A percentile compares a stretch with the other conserved stretches of the same genome.
phyloP scores from a whole-genome alignment of 2,888 invertebrate species.

The Toxonevra muliebris region DNA sequence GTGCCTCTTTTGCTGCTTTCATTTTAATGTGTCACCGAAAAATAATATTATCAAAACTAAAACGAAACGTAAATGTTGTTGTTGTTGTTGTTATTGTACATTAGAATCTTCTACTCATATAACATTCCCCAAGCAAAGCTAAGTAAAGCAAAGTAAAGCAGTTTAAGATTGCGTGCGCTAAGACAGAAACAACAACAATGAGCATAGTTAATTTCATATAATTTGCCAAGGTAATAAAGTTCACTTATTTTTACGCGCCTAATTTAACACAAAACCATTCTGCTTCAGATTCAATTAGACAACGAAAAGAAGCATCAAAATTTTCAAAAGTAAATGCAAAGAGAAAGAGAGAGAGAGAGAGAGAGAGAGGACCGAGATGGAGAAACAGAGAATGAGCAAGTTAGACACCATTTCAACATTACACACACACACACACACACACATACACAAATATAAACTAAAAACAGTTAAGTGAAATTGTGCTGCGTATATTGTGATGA shows the following conservation, averaged over 20 bases:
- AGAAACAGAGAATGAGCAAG: not conserved
- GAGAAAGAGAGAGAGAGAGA: too few relatives aligned
- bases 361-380: too few relatives aligned
- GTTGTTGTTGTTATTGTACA: not conserved
- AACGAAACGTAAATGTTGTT: too few relatives aligned
- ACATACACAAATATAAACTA: not conserved
- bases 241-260: constrained; percentile 21
- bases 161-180: not conserved
- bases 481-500: too few relatives aligned
- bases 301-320: not conserved
- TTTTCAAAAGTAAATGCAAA: too few relatives aligned
- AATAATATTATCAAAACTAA: too few relatives aligned
- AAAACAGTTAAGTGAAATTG: not conserved
- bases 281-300: constrained; percentile 25
- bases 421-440: not conserved
- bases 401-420: not conserved
- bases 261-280: constrained; percentile 23
- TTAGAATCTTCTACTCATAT: not conserved
- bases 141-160: too few relatives aligned
- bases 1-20: not conserved
- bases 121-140: not conserved
- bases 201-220: constrained; percentile 16
- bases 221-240: constrained; percentile 19
- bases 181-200: constrained; percentile 4
- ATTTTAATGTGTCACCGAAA: too few relatives aligned